phyloP scores from a whole-genome alignment of 2,888 invertebrate genomes.

The Pantelozetes paolii region DNA sequence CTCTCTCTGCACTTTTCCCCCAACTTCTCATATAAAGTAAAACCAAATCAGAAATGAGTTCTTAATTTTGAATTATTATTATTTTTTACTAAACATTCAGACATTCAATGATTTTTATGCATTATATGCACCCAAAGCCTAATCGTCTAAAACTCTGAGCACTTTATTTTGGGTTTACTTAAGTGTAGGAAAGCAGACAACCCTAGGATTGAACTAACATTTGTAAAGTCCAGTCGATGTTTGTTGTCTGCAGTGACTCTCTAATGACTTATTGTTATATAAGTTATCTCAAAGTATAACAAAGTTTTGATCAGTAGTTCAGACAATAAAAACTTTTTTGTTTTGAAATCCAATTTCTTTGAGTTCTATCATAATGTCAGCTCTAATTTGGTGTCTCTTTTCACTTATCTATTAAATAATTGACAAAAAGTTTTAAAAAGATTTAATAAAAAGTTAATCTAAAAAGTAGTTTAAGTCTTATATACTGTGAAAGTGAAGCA shows the following conservation, averaged over 20 bases:
- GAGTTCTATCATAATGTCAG: background rate
- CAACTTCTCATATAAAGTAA: background rate
- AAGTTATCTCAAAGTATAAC: background rate
- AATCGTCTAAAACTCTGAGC: background rate
- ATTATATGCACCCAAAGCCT: conserved; percentile 8
- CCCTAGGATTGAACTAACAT: background rate
- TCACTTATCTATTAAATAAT: background rate
- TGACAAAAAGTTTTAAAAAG: background rate
- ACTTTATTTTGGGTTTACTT: background rate
- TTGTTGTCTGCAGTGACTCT: background rate
- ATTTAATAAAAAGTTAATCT: conserved; percentile 11
- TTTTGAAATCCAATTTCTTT: background rate
- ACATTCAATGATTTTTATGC: background rate
- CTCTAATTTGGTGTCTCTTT: background rate
- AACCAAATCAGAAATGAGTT: background rate
- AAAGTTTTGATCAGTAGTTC: background rate
- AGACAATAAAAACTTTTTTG: conserved; percentile 13
- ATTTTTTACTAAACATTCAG: background rate
- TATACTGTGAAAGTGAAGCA: background rate
- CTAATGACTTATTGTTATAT: conserved; percentile 25
- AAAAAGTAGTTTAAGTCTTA: conserved; percentile 16
- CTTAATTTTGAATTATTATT: background rate
- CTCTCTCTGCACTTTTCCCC: background rate
- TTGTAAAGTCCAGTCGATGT: background rate
- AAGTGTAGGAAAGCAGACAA: background rate